phyloP scores from a whole-genome alignment of 1,140 invertebrate genomes.

The Coptotermes formosanus region DNA sequence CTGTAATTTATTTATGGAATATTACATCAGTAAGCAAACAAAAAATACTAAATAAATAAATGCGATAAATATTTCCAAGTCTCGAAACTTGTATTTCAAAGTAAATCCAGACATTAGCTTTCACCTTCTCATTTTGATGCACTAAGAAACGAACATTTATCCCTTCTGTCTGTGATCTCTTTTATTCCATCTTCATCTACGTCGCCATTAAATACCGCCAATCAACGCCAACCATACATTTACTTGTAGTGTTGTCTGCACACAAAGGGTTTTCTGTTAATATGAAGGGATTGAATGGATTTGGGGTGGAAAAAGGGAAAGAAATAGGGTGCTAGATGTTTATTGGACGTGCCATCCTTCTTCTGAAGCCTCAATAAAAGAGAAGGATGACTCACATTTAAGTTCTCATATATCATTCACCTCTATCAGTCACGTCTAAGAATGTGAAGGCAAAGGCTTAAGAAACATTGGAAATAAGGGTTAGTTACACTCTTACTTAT shows the following conservation, averaged over 20 bases:
- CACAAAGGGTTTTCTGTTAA: background rate
- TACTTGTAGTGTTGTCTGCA: background rate
- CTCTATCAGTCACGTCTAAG: background rate
- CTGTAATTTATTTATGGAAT: too few species aligned
- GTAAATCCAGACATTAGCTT: too few species aligned
- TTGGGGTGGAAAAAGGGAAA: background rate
- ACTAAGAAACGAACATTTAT: too few species aligned
- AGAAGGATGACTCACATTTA: background rate
- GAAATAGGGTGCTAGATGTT: background rate
- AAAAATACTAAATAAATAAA: too few species aligned
- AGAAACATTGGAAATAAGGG: background rate
- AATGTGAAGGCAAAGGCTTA: background rate
- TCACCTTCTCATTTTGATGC: too few species aligned
- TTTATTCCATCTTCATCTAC: background rate
- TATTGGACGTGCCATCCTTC: conserved; percentile 3
- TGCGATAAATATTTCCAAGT: too few species aligned
- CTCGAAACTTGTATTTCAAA: too few species aligned
- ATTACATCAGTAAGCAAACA: too few species aligned
- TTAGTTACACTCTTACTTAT: background rate
- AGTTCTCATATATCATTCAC: background rate
- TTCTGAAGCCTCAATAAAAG: background rate
- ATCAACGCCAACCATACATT: background rate
- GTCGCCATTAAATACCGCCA: background rate
- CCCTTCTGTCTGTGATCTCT: background rate
- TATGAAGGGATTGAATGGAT: background rate